These are phyloP conservation scores for Listrodromus nycthemerus DNA, from an alignment of 2,888 invertebrate species.

Conservation along the genomic window DNA sequence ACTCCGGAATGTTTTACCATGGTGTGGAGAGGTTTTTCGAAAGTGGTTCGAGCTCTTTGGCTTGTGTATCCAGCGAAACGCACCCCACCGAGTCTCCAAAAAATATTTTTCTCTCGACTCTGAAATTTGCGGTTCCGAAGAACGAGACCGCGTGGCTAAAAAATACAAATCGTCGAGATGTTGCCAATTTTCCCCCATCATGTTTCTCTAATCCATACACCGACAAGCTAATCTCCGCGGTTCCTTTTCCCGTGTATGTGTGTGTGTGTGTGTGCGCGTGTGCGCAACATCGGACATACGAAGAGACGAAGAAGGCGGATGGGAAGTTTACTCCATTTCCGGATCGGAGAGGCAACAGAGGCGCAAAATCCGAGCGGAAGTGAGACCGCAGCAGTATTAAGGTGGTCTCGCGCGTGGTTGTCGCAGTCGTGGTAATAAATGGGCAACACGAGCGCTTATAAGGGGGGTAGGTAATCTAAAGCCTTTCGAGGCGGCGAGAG, in stretches of 20 bases:
- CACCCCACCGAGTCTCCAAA: not conserved
- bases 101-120: not conserved
- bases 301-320: not conserved
- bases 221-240: constrained; percentile 65
- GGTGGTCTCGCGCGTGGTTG: constrained; percentile 72
- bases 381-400: constrained; percentile 59
- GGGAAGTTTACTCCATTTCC: constrained; percentile 48
- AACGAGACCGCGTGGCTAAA: not conserved
- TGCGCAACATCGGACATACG: constrained; percentile 18
- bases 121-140: not conserved
- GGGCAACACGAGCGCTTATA: constrained; percentile 84
- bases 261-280: constrained; percentile 13
- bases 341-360: constrained; percentile 48
- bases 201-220: constrained; percentile 65
- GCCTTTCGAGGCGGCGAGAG: constrained; percentile 80
- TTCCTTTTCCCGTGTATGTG: constrained; percentile 51
- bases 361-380: constrained; percentile 60
- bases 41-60: constrained; percentile 55
- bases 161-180: constrained; percentile 54
- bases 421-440: constrained; percentile 83
- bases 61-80: not conserved
- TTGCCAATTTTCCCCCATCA: constrained; percentile 57
- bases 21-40: constrained; percentile 46
- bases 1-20: constrained; percentile 51
- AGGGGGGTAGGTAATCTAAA: constrained; percentile 83